A percentile compares a stretch with the other conserved stretches of the same genome.
phyloP scores from a whole-genome alignment of 2,888 invertebrate species.

The Phanerotoma sp. region DNA sequence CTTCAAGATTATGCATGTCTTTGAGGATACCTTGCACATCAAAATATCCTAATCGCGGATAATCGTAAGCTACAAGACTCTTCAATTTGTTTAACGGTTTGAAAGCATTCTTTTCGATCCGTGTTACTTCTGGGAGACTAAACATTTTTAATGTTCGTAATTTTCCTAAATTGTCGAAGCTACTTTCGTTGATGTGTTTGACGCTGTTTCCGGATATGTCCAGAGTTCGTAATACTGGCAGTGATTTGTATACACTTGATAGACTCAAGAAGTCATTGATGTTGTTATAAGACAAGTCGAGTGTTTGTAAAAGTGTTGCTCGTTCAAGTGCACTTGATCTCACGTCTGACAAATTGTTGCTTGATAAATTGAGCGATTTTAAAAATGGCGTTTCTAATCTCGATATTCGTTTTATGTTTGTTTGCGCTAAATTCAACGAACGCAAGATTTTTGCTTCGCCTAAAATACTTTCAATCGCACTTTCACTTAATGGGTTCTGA shows the following conservation, averaged over 20 bases:
- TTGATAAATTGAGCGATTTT: constrained; percentile 74
- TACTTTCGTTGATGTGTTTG: constrained; percentile 71
- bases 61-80: constrained; percentile 70
- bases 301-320: constrained; percentile 73
- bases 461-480: constrained; percentile 73
- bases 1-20: constrained; percentile 71
- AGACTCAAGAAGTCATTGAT: constrained; percentile 62
- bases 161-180: constrained; percentile 71
- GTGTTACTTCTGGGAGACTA: constrained; percentile 68
- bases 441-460: constrained; percentile 87
- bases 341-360: constrained; percentile 70
- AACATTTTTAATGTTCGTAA: constrained; percentile 68
- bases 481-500: constrained; percentile 76
- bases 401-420: constrained; percentile 69
- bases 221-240: constrained; percentile 70
- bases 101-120: constrained; percentile 82
- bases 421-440: constrained; percentile 78
- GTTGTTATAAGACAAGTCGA: constrained; percentile 77
- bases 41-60: constrained; percentile 78
- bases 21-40: constrained; percentile 85
- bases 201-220: constrained; percentile 87
- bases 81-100: constrained; percentile 71
- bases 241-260: constrained; percentile 50
- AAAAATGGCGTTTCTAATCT: constrained; percentile 85
- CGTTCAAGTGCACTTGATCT: constrained; percentile 72